Base-by-base conservation (phyloP, 2,113 vertebrate genomes). In the Picathartes gymnocephalus region DNA sequence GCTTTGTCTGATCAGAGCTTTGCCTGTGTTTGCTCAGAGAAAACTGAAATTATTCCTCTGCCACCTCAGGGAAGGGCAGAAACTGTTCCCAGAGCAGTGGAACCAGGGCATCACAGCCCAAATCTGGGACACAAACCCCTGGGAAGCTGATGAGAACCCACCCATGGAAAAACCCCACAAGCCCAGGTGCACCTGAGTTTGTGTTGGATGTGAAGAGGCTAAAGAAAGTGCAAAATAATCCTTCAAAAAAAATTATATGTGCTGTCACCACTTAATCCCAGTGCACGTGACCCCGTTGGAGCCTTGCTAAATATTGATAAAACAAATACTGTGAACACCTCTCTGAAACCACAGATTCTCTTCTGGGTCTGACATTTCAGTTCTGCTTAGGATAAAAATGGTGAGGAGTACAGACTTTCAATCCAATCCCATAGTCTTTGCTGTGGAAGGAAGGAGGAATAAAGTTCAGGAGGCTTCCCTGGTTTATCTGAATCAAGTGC, bases 241-340 rank as follows among this genome's bases (percentile, higher is more conserved):
- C 3, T 60, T 72, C 6, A 51, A 14, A 53, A 19, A 33, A 35
- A 10, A 20, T n/a, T 8, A 56, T 68, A 81, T 73, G 3, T 84
- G 12, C 33, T 60, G 13, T 54, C 84, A 51, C 11, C 5, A 10
- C 18, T 68, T 39, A 51, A 76, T 51, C 48, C 21, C 27, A 13
- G 11, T 7, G 4, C 5, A 18, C 21, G 16, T 20, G 35, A 39
- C 5, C 21, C 18, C 1, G 1, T 10, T 17, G 45, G 50, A 61
- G 51, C 23, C 11, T 23, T 69, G 48, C 27, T 44, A 30, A 72
- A 11, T 6, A 13, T 3, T 42, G 60, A 39, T 77, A 44, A 77
- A 91, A 10, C 8, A 19, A 23, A 4, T 8, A 10, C 11, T 2
- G 0, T n/a, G 40, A 35, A 2, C 17, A 30, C 9, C 17, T 13